Base-by-base conservation (phyloP, 2,113 vertebrate genomes). In the Phoxinus phoxinus region DNA sequence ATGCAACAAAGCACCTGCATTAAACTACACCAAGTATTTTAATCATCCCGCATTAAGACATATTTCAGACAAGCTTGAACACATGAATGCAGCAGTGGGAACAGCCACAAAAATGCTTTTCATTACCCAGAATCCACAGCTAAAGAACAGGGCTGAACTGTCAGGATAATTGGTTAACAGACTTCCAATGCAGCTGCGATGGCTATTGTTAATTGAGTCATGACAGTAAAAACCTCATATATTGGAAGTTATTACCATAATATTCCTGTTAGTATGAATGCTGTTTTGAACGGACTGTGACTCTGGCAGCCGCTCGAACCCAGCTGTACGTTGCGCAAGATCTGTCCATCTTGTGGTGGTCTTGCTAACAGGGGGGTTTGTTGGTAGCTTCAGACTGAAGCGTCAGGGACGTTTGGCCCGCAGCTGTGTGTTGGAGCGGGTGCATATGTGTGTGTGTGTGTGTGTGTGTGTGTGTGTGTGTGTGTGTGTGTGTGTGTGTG, bases 301-400 rank as follows among this genome's bases (percentile, higher is more conserved):
- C 81, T 85, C 87, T 87, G 90, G 90, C 90, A 89, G 63, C 85
- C 53, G 53, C 87, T 91, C 86, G 87, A 88, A 92, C 87, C 86
- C 93, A 94, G 92, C 91, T 94, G 93, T 89, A 89, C 89, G 90
- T 94, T 94, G 90, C 86, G 89, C 92, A 95, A 92, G 88, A 93
- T 91, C 91, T 91, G 93, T 93, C 92, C 90, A 87, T 78, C 72
- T 86, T 94, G 90, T 89, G 90, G 93, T 90, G 93, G 93, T 92
- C 77, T 89, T 85, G 41, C 84, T 89, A 89, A 90, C 87, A 71
- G 88, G 87, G 88, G 90, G 93, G 93, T 93, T 90, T 92, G 92
- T 90, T 90, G 88, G 89, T 88, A 90, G 88, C 87, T 90, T 89
- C 37, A 67, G 73, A 81, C 63, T 58, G 80, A 86, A 80, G 67